phyloP scores from a whole-genome alignment of 2,888 invertebrate genomes.

The Cinara cedri region DNA sequence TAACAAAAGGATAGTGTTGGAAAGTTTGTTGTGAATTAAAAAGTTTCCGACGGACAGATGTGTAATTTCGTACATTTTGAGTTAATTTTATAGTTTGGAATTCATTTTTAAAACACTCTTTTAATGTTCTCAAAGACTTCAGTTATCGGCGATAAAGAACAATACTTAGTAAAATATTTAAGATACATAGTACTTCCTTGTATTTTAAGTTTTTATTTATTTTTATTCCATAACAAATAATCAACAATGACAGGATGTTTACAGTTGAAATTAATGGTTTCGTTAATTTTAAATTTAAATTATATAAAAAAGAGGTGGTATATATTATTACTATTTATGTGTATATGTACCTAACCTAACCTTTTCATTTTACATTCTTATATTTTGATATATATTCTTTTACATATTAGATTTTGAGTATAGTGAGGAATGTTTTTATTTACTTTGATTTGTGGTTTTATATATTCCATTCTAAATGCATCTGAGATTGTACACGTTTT shows the following conservation, averaged over 20 bases:
- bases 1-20: constrained; percentile 25
- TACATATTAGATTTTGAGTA: too few relatives aligned
- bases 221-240: not conserved
- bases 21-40: constrained; percentile 45
- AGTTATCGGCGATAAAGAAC: constrained; percentile 19
- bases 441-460: too few relatives aligned
- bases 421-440: too few relatives aligned
- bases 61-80: constrained; percentile 29
- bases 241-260: not conserved
- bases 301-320: too few relatives aligned
- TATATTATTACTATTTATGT: too few relatives aligned
- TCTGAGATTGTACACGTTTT: too few relatives aligned
- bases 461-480: too few relatives aligned
- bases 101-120: constrained; percentile 33
- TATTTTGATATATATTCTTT: too few relatives aligned
- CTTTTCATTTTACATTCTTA: too few relatives aligned
- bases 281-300: too few relatives aligned
- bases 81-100: constrained; percentile 40
- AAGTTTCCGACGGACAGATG: constrained; percentile 30
- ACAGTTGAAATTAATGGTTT: not conserved
- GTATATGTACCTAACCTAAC: too few relatives aligned
- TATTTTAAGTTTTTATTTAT: not conserved
- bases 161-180: constrained; percentile 26
- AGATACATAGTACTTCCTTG: not conserved
- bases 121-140: constrained; percentile 20